Conservation (phyloP, 2,113 vertebrate genomes). For the Pungitius pungitius region DNA sequence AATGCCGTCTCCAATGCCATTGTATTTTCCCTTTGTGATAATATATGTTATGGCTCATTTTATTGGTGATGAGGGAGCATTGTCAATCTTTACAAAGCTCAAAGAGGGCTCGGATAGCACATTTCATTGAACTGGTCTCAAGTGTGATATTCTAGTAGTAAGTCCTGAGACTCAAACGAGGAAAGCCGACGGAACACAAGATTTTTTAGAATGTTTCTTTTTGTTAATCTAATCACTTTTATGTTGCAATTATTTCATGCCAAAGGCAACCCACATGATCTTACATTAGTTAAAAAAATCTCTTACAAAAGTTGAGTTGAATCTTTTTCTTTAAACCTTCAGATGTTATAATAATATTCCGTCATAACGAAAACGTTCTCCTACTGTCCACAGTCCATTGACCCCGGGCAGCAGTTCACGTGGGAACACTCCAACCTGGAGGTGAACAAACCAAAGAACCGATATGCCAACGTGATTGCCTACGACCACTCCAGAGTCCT, state of each 20-base stretch:
- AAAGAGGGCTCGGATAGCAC: slow-evolving; percentile 25
- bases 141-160: slow-evolving; percentile 40
- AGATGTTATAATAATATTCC: neutral
- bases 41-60: slow-evolving; percentile 56
- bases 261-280: slow-evolving; percentile 19
- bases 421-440: slow-evolving; percentile 99
- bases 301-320: no score
- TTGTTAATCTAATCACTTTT: slow-evolving; percentile 28
- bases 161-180: slow-evolving; percentile 49
- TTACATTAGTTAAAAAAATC: no score
- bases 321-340: neutral
- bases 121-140: slow-evolving; percentile 51
- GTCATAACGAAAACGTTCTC: slow-evolving; percentile 50
- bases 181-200: slow-evolving; percentile 20
- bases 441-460: slow-evolving; percentile 99
- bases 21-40: slow-evolving; percentile 46
- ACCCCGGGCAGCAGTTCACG: slow-evolving; percentile 98
- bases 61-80: slow-evolving; percentile 52
- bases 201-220: slow-evolving; percentile 7
- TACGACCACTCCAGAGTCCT: slow-evolving; percentile 97
- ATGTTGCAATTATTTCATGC: neutral
- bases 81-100: slow-evolving; percentile 46
- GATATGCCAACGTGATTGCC: slow-evolving; percentile 98
- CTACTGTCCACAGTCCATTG: slow-evolving; percentile 89
- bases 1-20: slow-evolving; percentile 34